phyloP scores from a whole-genome alignment of 2,797 vertebrate species.

The Macropodus opercularis region DNA sequence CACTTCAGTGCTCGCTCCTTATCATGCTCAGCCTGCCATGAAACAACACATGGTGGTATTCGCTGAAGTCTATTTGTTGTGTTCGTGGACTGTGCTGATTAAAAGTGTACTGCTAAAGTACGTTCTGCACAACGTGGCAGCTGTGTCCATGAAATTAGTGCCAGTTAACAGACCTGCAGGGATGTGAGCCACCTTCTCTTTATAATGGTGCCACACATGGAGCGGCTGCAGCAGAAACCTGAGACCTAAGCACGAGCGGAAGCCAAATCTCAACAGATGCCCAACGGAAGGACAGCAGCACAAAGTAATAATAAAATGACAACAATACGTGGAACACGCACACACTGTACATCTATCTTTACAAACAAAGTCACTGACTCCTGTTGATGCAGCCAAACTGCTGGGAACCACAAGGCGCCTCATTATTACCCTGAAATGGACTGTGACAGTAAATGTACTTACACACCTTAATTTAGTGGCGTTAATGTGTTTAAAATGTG shows the following conservation, averaged over 20 bases:
- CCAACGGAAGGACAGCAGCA: background rate
- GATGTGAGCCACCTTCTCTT: slow-evolving; percentile 12
- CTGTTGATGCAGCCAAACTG: background rate
- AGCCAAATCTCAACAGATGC: slow-evolving; percentile 19
- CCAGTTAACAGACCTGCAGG: slow-evolving; percentile 32
- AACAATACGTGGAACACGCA: too few species aligned
- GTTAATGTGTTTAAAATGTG: slow-evolving; percentile 46
- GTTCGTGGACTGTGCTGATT: slow-evolving; percentile 12
- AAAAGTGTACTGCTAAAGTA: slow-evolving; percentile 5
- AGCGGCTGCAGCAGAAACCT: slow-evolving; percentile 19
- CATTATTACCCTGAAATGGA: slow-evolving; percentile 36
- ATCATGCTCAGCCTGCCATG: slow-evolving; percentile 2
- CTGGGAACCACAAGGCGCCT: slow-evolving; percentile 9
- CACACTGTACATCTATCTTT: background rate
- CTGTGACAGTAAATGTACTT: slow-evolving; percentile 31
- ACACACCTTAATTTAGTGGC: slow-evolving; percentile 23
- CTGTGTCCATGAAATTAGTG: slow-evolving; percentile 21
- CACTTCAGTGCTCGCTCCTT: background rate
- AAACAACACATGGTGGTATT: slow-evolving; percentile 1
- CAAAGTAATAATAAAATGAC: background rate
- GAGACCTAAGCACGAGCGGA: slow-evolving; percentile 3
- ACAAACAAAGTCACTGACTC: background rate
- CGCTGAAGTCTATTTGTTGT: background rate
- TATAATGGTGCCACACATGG: slow-evolving; percentile 3
- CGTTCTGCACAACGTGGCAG: slow-evolving; percentile 19